Conservation (phyloP, 2,113 vertebrate species). For the Xenus cinereus region DNA sequence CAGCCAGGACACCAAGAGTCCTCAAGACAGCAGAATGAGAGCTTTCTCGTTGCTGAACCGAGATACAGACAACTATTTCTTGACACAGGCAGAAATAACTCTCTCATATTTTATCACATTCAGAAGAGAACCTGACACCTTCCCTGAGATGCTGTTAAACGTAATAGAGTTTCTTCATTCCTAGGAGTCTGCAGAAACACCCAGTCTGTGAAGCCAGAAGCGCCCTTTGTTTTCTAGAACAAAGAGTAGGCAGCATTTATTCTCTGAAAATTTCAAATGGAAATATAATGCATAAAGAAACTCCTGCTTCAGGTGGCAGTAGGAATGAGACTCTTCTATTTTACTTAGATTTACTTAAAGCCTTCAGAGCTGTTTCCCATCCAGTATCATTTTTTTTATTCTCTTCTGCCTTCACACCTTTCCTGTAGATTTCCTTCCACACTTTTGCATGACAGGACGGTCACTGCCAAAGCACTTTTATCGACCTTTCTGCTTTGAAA, state of each 20-base stretch:
- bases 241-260: background rate
- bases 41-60: background rate
- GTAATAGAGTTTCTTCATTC: background rate
- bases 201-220: background rate
- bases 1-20: background rate
- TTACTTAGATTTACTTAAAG: background rate
- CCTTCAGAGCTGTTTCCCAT: background rate
- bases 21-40: background rate
- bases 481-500: conserved; percentile 5
- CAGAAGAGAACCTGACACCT: background rate
- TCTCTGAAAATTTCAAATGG: background rate
- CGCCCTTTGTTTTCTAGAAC: background rate
- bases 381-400: background rate
- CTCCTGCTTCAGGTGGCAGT: background rate
- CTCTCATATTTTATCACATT: background rate
- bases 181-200: background rate
- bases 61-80: background rate
- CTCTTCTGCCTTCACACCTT: background rate
- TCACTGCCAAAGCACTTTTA: background rate
- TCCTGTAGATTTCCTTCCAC: background rate
- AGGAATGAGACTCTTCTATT: background rate
- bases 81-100: background rate
- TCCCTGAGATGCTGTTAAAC: background rate
- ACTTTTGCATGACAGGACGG: background rate
- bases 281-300: background rate